phyloP scores from a whole-genome alignment of 2,888 invertebrate species.

The Microctonus brassicae region DNA sequence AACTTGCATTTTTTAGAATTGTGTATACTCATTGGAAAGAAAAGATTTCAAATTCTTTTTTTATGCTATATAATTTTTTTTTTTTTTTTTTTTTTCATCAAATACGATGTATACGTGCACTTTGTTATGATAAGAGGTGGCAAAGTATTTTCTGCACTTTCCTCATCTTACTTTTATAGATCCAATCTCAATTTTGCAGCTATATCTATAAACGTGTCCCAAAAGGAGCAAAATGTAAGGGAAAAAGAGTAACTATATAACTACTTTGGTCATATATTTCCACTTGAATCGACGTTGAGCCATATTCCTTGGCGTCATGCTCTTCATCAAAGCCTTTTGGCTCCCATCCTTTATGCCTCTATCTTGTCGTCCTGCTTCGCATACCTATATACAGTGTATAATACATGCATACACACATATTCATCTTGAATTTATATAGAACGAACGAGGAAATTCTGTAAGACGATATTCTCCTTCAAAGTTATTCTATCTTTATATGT shows the following conservation, averaged over 20 bases:
- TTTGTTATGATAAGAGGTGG: neutral
- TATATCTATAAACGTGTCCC: constrained; percentile 37
- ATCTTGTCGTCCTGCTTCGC: neutral
- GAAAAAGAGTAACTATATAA: neutral
- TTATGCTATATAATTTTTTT: constrained; percentile 19
- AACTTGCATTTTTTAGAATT: neutral
- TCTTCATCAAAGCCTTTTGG: constrained; percentile 45
- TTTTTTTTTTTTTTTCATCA: neutral
- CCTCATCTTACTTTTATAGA: constrained; percentile 46
- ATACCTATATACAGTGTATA: too few relatives aligned
- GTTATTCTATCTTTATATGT: neutral
- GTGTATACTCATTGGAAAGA: neutral
- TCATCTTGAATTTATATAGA: neutral
- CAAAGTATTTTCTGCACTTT: constrained; percentile 21
- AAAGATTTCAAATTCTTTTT: constrained; percentile 7
- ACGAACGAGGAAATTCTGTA: neutral
- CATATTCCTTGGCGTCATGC: constrained; percentile 38
- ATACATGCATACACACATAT: neutral
- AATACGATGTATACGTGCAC: constrained; percentile 23
- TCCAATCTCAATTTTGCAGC: constrained; percentile 61
- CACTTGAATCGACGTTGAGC: constrained; percentile 41
- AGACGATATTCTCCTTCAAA: neutral
- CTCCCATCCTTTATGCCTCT: constrained; percentile 10
- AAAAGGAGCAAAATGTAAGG: neutral
- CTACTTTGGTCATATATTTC: constrained; percentile 44